These are phyloP conservation scores for Drosophila tanythrix DNA, from an alignment of 2,888 invertebrate genomes.

Conservation along the genomic window DNA sequence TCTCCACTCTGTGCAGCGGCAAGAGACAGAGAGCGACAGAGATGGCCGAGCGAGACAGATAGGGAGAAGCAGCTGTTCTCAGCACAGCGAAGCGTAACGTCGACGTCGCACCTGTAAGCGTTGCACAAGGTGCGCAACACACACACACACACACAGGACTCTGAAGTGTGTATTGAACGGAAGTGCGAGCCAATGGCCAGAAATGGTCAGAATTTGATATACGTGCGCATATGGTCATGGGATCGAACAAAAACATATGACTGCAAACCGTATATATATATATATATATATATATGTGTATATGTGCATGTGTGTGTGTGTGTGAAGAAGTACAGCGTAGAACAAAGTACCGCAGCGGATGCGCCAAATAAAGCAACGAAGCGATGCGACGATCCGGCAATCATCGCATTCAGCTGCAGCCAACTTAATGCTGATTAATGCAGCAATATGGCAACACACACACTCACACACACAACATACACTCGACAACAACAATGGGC, in stretches of 20 bases:
- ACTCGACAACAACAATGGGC: conserved; percentile 4
- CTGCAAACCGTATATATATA: background rate
- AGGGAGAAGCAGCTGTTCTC: conserved; percentile 56
- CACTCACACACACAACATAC: conserved; percentile 1
- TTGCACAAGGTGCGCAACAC: conserved; percentile 13
- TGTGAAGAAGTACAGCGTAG: conserved; percentile 11
- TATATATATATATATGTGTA: background rate
- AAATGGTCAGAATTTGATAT: conserved; percentile 72
- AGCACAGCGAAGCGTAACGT: conserved; percentile 38
- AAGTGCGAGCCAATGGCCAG: conserved; percentile 76
- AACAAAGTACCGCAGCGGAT: conserved; percentile 70
- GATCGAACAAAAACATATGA: conserved; percentile 43
- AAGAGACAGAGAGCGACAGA: conserved; percentile 12
- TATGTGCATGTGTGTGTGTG: conserved; percentile 9
- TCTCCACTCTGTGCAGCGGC: conserved; percentile 44
- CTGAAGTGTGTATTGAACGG: conserved; percentile 43
- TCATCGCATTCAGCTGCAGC: conserved; percentile 42
- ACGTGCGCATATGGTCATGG: conserved; percentile 50
- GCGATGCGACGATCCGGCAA: conserved; percentile 44
- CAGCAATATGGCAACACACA: conserved; percentile 42
- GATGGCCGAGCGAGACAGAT: background rate
- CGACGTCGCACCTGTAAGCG: conserved; percentile 55
- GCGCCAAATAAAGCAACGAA: conserved; percentile 67
- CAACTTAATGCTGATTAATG: conserved; percentile 51
- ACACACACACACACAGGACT: conserved; percentile 38